Base-by-base conservation (phyloP, 92 coral and sea anemone species). In the Palythoa caribaeorum region DNA sequence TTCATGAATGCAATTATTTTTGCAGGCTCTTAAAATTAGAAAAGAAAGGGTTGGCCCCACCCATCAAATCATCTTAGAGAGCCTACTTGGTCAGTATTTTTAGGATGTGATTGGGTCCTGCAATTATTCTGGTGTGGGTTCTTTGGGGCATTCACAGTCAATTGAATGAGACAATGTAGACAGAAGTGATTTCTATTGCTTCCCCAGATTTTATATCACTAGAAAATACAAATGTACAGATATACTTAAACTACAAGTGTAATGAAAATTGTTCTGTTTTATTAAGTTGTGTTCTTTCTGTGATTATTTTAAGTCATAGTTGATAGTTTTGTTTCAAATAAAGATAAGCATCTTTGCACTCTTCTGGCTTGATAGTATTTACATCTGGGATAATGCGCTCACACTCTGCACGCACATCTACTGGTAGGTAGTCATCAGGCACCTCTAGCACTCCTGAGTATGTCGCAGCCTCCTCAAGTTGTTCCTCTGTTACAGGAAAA, bases 321-420 rank as follows among this genome's bases (percentile, higher is more conserved):
- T 57, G 65, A 57, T 57, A 57, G 65, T 57, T 57, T 57, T 57
- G 87, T 40, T 83, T 83, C 77, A 83, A 48, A 83, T 35, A 83
- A n/a, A 83, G 73, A 62, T 68, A 83, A 68, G 87, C 87, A 68
- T 60, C 50, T 17, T 47, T 65, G 87, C 87, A 83, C 48, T 83
- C 87, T 39, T 83, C 55, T 83, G 87, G 87, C 54, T 83, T 21
- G 47, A 83, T 83, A 37, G 73, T 38, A 38, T 60, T 38, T 48
- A 51, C 44, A 62, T 83, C 87, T 59, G 87, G 75, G 19, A 83
- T 83, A 66, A 59, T 54, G 17, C 57, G 40, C 55, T 83, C 75
- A 44, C 87, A 83, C 59, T 83, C 87, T 28, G 21, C 59, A 68
- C 78, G 52, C 21, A 83, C 73, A 17, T 68, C 55, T 39, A 77